Percentiles rank a stretch among this genome's conserved stretches.
Evolutionary conservation across 2,888 invertebrate species (phyloP).

Genomic region (Tineola bisselliella): DNA sequence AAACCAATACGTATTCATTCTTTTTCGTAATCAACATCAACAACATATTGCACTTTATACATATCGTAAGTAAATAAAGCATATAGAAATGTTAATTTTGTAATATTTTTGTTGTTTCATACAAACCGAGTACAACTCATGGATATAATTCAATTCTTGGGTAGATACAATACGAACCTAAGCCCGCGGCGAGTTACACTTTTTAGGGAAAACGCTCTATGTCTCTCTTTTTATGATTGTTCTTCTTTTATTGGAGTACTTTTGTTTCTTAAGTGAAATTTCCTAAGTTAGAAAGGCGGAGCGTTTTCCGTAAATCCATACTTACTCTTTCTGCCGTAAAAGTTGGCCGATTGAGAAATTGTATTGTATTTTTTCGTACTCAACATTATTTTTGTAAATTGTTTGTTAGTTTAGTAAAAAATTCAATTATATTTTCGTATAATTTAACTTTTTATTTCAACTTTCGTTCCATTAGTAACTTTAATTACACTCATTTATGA

Average conservation of each 20-base stretch:
- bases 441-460: neutral
- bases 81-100: neutral
- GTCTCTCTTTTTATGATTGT: constrained; percentile 60
- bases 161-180: constrained; percentile 5
- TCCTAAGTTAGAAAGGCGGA: constrained; percentile 55
- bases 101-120: neutral
- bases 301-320: constrained; percentile 58
- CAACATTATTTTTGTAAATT: neutral
- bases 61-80: neutral
- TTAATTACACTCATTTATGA: too few species aligned
- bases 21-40: too few species aligned
- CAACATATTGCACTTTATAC: too few species aligned
- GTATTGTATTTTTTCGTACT: constrained; percentile 26
- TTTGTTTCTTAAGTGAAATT: constrained; percentile 65
- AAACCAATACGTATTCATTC: too few species aligned
- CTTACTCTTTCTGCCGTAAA: constrained; percentile 57
- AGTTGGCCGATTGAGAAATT: constrained; percentile 56
- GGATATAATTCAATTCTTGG: constrained; percentile 10
- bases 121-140: neutral
- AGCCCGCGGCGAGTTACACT: constrained; percentile 19
- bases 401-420: neutral
- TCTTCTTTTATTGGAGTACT: constrained; percentile 66
- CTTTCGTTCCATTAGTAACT: too few species aligned
- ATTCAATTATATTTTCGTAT: neutral
- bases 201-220: constrained; percentile 46